Evolutionary conservation across 2,797 vertebrate species (phyloP).

Genomic region (Poeciliopsis infans): DNA sequence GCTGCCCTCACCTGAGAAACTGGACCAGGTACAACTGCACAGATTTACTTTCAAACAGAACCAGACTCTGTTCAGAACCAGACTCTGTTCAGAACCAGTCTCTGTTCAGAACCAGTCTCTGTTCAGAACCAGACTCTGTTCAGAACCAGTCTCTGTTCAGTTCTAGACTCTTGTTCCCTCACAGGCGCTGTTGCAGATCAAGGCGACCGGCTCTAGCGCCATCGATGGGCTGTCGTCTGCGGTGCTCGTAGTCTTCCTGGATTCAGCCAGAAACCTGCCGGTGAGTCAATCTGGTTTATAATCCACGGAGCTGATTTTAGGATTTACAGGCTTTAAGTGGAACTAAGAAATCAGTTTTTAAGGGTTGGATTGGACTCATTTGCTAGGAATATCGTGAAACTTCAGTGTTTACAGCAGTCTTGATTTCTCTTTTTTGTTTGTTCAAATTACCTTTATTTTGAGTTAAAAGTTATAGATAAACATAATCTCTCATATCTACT

Average conservation of each 20-base stretch:
- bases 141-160: no score
- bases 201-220: constrained; percentile 87
- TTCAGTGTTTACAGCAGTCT: neutral
- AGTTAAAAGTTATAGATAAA: neutral
- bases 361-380: neutral
- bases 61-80: no score
- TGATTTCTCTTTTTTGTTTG: neutral
- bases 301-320: neutral
- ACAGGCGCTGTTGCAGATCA: constrained; percentile 87
- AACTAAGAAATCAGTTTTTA: neutral
- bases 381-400: neutral
- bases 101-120: no score
- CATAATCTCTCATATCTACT: neutral
- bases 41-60: no score
- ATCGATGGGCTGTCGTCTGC: constrained; percentile 92
- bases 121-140: no score
- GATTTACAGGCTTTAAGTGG: neutral
- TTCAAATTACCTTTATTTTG: neutral
- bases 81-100: no score
- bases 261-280: constrained; percentile 92
- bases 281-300: constrained; percentile 79
- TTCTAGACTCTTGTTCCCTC: neutral
- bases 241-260: constrained; percentile 92
- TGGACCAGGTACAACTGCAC: constrained; percentile 84
- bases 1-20: constrained; percentile 82